A percentile compares a stretch with the other conserved stretches of the same genome.
Evolutionary conservation across 2,888 invertebrate genomes (phyloP).

Genomic region (Erebia ligea): DNA sequence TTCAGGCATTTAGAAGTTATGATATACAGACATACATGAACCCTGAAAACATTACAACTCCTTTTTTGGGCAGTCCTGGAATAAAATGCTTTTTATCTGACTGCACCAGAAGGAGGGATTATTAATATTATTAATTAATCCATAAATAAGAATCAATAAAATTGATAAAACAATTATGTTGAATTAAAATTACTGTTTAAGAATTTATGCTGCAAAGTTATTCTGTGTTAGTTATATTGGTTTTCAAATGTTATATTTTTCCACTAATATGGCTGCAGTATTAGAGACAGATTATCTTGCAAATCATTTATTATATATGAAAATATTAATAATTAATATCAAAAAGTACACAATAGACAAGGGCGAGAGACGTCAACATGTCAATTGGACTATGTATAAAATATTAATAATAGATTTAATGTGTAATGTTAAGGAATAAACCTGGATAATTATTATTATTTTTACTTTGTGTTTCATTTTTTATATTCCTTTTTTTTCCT

Average conservation of each 20-base stretch:
- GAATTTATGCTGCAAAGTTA: background rate
- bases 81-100: too few relatives aligned
- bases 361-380: slow-evolving; percentile 67
- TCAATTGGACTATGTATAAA: slow-evolving; percentile 79
- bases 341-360: slow-evolving; percentile 58
- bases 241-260: background rate
- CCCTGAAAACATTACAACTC: too few relatives aligned
- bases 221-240: background rate
- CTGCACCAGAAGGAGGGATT: too few relatives aligned
- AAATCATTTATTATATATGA: slow-evolving; percentile 44
- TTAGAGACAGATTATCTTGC: slow-evolving; percentile 43
- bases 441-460: slow-evolving; percentile 77
- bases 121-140: too few relatives aligned
- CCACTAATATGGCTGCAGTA: background rate
- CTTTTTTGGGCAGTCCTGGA: too few relatives aligned
- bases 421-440: slow-evolving; percentile 80
- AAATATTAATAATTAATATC: slow-evolving; percentile 22
- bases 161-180: too few relatives aligned
- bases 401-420: slow-evolving; percentile 79
- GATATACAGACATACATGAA: too few relatives aligned
- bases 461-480: slow-evolving; percentile 74
- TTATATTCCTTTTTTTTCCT: slow-evolving; percentile 45
- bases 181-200: too few relatives aligned
- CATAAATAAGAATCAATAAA: too few relatives aligned
- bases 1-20: too few relatives aligned